Evolutionary conservation across 2,888 invertebrate species (phyloP).

Genomic region (Tanypteryx hageni): DNA sequence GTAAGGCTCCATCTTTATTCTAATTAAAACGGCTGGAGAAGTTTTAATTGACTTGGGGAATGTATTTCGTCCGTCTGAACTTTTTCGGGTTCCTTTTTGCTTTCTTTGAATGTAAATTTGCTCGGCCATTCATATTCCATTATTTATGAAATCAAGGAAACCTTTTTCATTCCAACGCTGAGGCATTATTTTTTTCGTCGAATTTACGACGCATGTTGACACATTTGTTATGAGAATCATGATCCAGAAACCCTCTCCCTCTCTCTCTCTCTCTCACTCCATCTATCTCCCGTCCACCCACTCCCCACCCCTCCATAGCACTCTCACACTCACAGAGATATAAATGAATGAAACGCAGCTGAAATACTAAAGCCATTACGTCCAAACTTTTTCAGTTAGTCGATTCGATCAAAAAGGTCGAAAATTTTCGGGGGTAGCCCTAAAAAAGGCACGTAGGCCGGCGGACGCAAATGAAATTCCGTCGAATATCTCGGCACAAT

Average conservation of each 20-base stretch:
- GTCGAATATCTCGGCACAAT: too few relatives aligned
- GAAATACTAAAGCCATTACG: not conserved
- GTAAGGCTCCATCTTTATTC: not conserved
- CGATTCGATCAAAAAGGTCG: not conserved
- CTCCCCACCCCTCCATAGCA: not conserved
- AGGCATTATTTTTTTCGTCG: not conserved
- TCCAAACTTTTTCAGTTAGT: constrained; percentile 37
- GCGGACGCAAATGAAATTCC: constrained; percentile 1
- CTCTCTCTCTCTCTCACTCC: not conserved
- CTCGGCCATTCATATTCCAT: not conserved
- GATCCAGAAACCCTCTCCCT: not conserved
- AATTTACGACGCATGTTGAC: constrained; percentile 15
- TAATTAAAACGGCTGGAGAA: not conserved
- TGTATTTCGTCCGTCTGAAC: not conserved
- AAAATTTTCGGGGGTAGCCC: not conserved
- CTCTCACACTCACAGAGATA: not conserved
- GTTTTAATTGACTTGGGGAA: constrained; percentile 21
- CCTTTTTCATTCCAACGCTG: not conserved
- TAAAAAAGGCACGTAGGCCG: not conserved
- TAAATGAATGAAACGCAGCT: not conserved
- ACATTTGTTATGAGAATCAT: constrained; percentile 26
- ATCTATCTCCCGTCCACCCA: not conserved
- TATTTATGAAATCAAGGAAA: constrained; percentile 4
- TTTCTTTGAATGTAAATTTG: not conserved
- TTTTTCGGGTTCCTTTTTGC: not conserved